These are phyloP conservation scores for Drosophila nigricruria DNA, from an alignment of 2,888 invertebrate genomes.

Conservation along the genomic window DNA sequence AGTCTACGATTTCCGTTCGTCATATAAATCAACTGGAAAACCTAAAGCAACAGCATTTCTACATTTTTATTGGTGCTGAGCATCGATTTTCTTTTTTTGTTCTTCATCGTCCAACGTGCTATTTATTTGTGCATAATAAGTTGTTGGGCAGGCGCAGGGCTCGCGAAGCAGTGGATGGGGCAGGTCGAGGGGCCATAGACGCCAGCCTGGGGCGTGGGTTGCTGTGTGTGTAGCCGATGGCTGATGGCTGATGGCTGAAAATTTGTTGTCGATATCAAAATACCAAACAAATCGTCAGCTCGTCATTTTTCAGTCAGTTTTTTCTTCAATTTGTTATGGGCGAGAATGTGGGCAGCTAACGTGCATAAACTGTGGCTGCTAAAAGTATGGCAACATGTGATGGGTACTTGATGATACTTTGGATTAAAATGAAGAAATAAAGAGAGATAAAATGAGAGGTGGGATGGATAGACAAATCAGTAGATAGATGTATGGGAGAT, in stretches of 20 bases:
- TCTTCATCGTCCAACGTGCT: constrained; percentile 21
- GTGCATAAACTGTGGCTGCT: constrained; percentile 35
- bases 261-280: constrained; percentile 74
- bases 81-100: constrained; percentile 28
- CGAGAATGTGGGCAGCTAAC: constrained; percentile 41
- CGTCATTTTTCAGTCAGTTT: constrained; percentile 77
- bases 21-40: constrained; percentile 74
- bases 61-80: constrained; percentile 55
- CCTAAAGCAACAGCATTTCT: constrained; percentile 55
- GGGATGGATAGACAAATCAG: no score
- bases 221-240: constrained; percentile 13
- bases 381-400: constrained; percentile 15
- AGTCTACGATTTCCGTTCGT: constrained; percentile 82
- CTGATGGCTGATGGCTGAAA: constrained; percentile 40
- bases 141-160: constrained; percentile 40
- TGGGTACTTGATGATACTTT: no score
- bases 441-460: no score
- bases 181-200: constrained; percentile 32
- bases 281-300: constrained; percentile 79
- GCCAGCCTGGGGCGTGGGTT: constrained; percentile 47
- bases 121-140: constrained; percentile 80
- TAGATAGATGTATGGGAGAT: no score
- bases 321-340: constrained; percentile 62
- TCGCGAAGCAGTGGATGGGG: background rate
- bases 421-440: no score